Percentiles rank a stretch among this genome's conserved stretches.
Conservation (phyloP, 2,888 invertebrate genomes). For the Philereme vetulata region DNA sequence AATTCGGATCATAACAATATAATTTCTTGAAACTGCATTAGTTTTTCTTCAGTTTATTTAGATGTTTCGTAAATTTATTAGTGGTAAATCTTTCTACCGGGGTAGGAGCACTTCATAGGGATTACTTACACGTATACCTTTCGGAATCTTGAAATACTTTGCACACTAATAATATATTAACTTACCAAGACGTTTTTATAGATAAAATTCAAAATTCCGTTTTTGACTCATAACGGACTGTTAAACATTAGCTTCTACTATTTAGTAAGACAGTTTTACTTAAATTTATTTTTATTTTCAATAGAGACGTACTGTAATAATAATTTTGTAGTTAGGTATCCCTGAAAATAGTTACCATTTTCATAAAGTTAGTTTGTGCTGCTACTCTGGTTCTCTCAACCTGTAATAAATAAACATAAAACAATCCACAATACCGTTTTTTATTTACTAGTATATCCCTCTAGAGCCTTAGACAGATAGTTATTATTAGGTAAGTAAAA, state of each 20-base stretch:
- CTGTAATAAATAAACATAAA: slow-evolving; percentile 77
- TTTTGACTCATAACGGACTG: no score
- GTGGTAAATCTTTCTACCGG: slow-evolving; percentile 66
- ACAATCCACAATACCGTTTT: slow-evolving; percentile 62
- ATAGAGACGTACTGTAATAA: slow-evolving; percentile 12
- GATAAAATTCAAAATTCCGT: not conserved
- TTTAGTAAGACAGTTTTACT: no score
- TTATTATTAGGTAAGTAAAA: not conserved
- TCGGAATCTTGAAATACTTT: slow-evolving; percentile 2
- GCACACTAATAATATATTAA: not conserved
- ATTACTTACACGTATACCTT: slow-evolving; percentile 16
- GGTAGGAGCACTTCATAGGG: slow-evolving; percentile 67
- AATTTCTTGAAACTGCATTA: not conserved
- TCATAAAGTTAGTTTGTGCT: slow-evolving; percentile 75
- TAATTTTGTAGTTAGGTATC: slow-evolving; percentile 63
- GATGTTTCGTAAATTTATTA: slow-evolving; percentile 70
- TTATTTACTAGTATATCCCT: slow-evolving; percentile 46
- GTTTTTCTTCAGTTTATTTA: slow-evolving; percentile 43
- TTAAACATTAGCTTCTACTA: no score
- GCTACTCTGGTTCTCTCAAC: slow-evolving; percentile 81
- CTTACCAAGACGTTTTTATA: not conserved
- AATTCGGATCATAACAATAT: slow-evolving; percentile 43
- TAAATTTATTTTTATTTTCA: not conserved
- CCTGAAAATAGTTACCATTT: slow-evolving; percentile 83
- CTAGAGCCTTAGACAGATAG: not conserved